phyloP scores from a whole-genome alignment of 1,140 invertebrate species.

The Drosophila parvula region DNA sequence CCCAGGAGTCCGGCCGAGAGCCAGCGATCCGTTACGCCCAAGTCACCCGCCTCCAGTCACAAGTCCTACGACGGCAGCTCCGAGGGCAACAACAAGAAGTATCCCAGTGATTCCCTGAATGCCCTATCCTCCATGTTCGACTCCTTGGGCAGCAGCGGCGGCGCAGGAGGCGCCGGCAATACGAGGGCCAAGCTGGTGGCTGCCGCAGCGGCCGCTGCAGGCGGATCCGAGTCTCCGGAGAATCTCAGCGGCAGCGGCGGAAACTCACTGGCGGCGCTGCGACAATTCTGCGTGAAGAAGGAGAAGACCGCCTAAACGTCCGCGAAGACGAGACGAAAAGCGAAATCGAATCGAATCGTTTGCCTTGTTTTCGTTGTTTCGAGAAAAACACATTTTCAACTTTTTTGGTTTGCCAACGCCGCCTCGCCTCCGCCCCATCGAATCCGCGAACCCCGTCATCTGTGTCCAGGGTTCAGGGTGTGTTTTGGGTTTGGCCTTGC shows the following conservation, averaged over 20 bases:
- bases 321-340: slow-evolving; percentile 38
- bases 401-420: slow-evolving; percentile 71
- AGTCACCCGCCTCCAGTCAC: slow-evolving; percentile 87
- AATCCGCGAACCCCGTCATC: slow-evolving; percentile 14
- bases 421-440: slow-evolving; percentile 21
- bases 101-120: slow-evolving; percentile 87
- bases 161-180: slow-evolving; percentile 44
- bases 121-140: slow-evolving; percentile 95
- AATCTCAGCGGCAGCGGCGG: slow-evolving; percentile 68
- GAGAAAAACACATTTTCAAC: slow-evolving; percentile 72
- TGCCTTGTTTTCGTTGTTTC: slow-evolving; percentile 81
- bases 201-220: slow-evolving; percentile 43
- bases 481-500: slow-evolving; percentile 26
- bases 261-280: slow-evolving; percentile 78
- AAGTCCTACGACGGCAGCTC: slow-evolving; percentile 85
- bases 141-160: slow-evolving; percentile 72
- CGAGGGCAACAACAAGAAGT: slow-evolving; percentile 87
- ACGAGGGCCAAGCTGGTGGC: slow-evolving; percentile 64
- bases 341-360: slow-evolving; percentile 49
- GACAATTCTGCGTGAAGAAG: slow-evolving; percentile 83
- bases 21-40: slow-evolving; percentile 89
- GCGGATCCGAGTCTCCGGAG: slow-evolving; percentile 61
- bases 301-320: slow-evolving; percentile 81
- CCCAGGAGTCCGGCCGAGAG: slow-evolving; percentile 85
- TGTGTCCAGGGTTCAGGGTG: slow-evolving; percentile 20